Evolutionary conservation across 2,797 vertebrate genomes (phyloP), one percentile per base, ranked within the genome.

Genomic region (Todus mexicanus): DNA sequence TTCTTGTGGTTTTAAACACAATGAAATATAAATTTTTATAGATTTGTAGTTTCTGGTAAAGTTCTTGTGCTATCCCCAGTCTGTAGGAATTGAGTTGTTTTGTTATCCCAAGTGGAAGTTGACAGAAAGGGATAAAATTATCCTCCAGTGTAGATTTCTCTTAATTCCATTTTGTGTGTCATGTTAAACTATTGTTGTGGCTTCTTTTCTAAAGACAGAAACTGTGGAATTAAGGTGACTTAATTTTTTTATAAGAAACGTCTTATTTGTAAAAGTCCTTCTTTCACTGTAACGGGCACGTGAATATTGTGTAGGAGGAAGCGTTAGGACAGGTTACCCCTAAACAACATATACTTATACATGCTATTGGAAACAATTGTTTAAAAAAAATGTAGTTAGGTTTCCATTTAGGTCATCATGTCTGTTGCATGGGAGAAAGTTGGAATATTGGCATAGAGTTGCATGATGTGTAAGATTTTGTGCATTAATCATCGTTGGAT

Each of bases 401-500:
- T 98, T 98, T 97, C 98, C 98, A 98, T 98, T 98, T 98, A 98
- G 98, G 97, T 98, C 98, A 98, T 98, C 98, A 98, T 99, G 98
- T 98, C 98, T 98, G 98, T 99, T 99, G 99, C 99, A 99, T 99
- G 99, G 98, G 98, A 99, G 98, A 98, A 98, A 98, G 98, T 98
- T 98, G 98, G 98, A 98, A 97, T 98, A 98, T 97, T 98, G 98
- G 98, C 98, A 97, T 99, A 98, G 98, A 99, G 98, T 98, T 99
- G 99, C 99, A 99, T 99, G 99, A 99, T 97, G 97, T 99, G 97
- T 97, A 97, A 98, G 98, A 98, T 98, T 99, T 98, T 98, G 98
- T 99, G 98, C 99, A 98, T 99, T 98, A 98, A 98, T 98, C 98
- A 98, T 98, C 96, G 97, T 99, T 98, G 98, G 98, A 98, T 98